Conservation (phyloP, 2,888 invertebrate species). For the Drosophila kuntzei region DNA sequence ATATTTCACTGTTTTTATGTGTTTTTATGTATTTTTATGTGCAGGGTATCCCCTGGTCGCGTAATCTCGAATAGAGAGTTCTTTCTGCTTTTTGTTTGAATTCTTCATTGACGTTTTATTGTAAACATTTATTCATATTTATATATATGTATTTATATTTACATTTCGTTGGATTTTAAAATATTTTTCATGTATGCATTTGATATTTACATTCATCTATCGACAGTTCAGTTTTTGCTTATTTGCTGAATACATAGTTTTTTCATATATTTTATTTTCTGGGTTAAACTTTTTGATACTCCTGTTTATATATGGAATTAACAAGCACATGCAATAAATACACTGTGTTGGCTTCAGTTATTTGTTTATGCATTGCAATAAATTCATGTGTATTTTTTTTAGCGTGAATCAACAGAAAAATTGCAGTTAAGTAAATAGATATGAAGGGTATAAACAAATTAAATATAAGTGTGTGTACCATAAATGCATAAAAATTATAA, state of each 20-base stretch:
- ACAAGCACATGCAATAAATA: slow-evolving; percentile 14
- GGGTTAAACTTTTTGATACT: slow-evolving; percentile 17
- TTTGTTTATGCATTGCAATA: slow-evolving; percentile 30
- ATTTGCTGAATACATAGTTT: slow-evolving; percentile 26
- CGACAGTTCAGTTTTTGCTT: slow-evolving; percentile 17
- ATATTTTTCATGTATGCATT: slow-evolving; percentile 24
- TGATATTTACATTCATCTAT: slow-evolving; percentile 31
- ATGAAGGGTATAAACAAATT: slow-evolving; percentile 16
- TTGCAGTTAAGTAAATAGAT: slow-evolving; percentile 17
- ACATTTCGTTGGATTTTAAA: slow-evolving; percentile 17
- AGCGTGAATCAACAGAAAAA: slow-evolving; percentile 6
- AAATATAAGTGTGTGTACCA: slow-evolving; percentile 1
- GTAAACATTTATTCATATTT: slow-evolving; percentile 6
- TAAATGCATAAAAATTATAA: background rate
- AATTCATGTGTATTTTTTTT: slow-evolving; percentile 2
- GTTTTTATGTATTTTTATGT: too few relatives aligned
- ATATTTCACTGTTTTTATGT: too few relatives aligned
- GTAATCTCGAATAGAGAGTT: background rate
- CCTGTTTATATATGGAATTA: slow-evolving; percentile 26
- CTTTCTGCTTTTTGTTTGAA: background rate
- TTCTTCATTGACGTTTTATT: slow-evolving; percentile 4
- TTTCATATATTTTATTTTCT: slow-evolving; percentile 10
- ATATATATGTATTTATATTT: slow-evolving; percentile 24
- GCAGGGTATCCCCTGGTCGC: background rate
- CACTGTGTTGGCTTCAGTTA: slow-evolving; percentile 6